A percentile compares a stretch with the other conserved stretches of the same genome.
Evolutionary conservation across 2,888 invertebrate genomes (phyloP).

Genomic region (Salticus scenicus): DNA sequence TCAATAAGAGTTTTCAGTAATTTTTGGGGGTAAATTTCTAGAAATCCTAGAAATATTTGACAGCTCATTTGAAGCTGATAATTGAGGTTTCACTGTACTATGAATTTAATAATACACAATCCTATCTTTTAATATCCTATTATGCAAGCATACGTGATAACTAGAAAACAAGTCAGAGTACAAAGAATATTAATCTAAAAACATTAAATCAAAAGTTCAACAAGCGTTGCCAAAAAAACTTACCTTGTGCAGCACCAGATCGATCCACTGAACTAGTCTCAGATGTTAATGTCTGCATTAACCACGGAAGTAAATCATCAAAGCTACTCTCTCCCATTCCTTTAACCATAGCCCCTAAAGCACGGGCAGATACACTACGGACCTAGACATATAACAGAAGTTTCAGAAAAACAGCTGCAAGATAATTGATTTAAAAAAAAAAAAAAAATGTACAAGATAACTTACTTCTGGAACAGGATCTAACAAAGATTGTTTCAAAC

Average conservation of each 20-base stretch:
- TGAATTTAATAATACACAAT: too few species aligned
- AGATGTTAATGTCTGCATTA: conserved; percentile 97
- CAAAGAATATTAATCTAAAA: too few species aligned
- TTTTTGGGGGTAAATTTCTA: too few species aligned
- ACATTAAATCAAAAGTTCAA: too few species aligned
- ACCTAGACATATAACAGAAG: conserved; percentile 78
- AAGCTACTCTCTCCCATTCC: conserved; percentile 98
- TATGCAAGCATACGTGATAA: too few species aligned
- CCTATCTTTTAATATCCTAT: too few species aligned
- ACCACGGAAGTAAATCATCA: conserved; percentile 97
- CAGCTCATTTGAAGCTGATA: too few species aligned
- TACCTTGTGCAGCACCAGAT: conserved; percentile 93
- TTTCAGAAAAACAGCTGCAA: background rate
- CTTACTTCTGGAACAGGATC: conserved; percentile 97
- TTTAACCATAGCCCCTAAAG: conserved; percentile 97
- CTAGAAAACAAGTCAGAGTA: too few species aligned
- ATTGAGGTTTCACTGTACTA: too few species aligned
- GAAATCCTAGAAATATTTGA: too few species aligned
- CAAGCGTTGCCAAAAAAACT: background rate
- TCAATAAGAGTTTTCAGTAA: too few species aligned
- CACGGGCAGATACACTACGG: conserved; percentile 94
- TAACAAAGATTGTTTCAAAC: conserved; percentile 93
- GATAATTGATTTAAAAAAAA: background rate
- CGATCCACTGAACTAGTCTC: conserved; percentile 95
- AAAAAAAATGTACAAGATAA: conserved; percentile 4